A percentile compares a stretch with the other conserved stretches of the same genome.
These are phyloP conservation scores for Pediacus dermestoides DNA, from an alignment of 2,888 invertebrate genomes.

Conservation along the genomic window DNA sequence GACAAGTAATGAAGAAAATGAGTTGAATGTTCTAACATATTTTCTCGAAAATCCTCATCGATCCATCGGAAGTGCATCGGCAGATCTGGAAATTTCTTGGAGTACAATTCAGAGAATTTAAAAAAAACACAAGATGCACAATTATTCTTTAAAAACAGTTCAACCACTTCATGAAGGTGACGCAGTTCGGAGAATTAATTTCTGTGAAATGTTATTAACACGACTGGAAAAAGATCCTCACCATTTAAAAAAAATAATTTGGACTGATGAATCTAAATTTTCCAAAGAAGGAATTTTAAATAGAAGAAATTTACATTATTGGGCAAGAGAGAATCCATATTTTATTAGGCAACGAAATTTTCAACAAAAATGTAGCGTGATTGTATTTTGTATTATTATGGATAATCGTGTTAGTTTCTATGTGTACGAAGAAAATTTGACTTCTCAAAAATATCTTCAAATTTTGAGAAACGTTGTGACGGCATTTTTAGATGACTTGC, in stretches of 20 bases:
- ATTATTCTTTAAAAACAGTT: too few species aligned
- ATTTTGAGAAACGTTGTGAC: conserved; percentile 8
- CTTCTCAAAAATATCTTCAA: conserved; percentile 6
- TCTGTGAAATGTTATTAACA: conserved; percentile 3
- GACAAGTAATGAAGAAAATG: too few species aligned
- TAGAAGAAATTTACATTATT: conserved; percentile 10
- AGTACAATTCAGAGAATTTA: too few species aligned
- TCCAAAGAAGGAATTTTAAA: conserved; percentile 6
- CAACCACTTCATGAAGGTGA: too few species aligned
- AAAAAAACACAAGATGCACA: too few species aligned
- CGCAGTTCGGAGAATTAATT: too few species aligned
- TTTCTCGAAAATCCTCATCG: too few species aligned
- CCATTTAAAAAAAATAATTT: conserved; percentile 9
- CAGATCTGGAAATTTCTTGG: too few species aligned
- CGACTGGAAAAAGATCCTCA: conserved; percentile 6
- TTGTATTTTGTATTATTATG: conserved; percentile 12
- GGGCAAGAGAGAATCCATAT: conserved; percentile 5
- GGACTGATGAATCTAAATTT: conserved; percentile 11
- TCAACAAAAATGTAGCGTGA: conserved; percentile 7
- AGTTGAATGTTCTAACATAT: too few species aligned
- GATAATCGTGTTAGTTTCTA: conserved; percentile 5
- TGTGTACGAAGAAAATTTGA: conserved; percentile 13
- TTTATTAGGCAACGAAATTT: neutral
- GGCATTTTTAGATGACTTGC: conserved; percentile 8
- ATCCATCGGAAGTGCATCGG: too few species aligned